phyloP scores from a whole-genome alignment of 2,113 vertebrate species.

The Vicugna pacos region DNA sequence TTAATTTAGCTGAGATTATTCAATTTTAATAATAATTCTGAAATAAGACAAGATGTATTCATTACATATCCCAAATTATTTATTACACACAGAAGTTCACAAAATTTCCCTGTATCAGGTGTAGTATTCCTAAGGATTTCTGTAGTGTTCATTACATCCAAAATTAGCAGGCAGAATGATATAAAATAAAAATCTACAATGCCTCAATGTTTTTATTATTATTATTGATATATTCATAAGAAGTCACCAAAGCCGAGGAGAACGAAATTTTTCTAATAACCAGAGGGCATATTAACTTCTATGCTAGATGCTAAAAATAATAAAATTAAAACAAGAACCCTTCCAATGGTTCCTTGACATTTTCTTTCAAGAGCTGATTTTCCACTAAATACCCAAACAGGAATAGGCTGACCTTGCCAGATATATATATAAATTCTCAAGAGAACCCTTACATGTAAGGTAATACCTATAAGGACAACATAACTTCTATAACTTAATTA shows the following conservation, averaged over 20 bases:
- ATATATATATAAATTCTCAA: slow-evolving; percentile 34
- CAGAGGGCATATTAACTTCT: neutral
- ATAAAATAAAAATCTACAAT: neutral
- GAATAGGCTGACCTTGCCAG: neutral
- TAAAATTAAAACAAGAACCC: slow-evolving; percentile 29
- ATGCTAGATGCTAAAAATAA: slow-evolving; percentile 11
- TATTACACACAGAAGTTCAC: neutral
- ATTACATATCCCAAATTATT: neutral
- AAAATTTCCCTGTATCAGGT: slow-evolving; percentile 2
- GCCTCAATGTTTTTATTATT: neutral
- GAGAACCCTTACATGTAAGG: neutral
- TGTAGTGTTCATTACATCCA: slow-evolving; percentile 39
- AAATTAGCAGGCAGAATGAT: slow-evolving; percentile 1
- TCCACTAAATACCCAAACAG: slow-evolving; percentile 18
- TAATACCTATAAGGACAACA: neutral
- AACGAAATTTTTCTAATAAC: neutral
- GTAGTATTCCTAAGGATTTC: neutral
- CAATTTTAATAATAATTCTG: slow-evolving; percentile 10
- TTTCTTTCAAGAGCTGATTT: slow-evolving; percentile 49
- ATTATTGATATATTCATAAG: neutral
- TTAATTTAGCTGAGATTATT: neutral
- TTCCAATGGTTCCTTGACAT: slow-evolving; percentile 45
- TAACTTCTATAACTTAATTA: neutral
- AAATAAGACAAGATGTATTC: slow-evolving; percentile 5
- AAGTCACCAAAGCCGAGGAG: neutral